These are phyloP conservation scores for Brevimyrus niger DNA, from an alignment of 2,113 vertebrate genomes.

Conservation along the genomic window DNA sequence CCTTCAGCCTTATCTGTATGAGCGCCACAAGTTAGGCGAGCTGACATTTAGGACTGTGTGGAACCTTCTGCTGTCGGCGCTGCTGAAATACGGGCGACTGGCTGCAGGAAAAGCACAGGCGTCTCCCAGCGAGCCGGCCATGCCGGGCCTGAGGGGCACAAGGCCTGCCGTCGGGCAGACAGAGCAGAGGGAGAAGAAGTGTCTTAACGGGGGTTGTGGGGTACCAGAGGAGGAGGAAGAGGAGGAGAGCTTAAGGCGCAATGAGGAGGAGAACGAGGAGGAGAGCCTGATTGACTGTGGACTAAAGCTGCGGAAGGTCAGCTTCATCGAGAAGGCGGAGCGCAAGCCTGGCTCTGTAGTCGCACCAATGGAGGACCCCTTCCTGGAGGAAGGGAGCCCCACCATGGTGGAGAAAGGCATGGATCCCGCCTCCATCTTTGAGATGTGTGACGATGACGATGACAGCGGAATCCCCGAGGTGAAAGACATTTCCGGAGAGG, in stretches of 20 bases:
- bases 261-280: slow-evolving; percentile 71
- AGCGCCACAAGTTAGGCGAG: slow-evolving; percentile 76
- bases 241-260: slow-evolving; percentile 64
- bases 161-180: slow-evolving; percentile 44
- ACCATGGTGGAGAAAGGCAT: slow-evolving; percentile 92
- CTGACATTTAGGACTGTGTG: slow-evolving; percentile 63
- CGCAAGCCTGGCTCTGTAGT: slow-evolving; percentile 49
- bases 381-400: slow-evolving; percentile 87
- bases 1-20: slow-evolving; percentile 86
- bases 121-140: slow-evolving; percentile 43
- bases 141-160: slow-evolving; percentile 45
- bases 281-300: slow-evolving; percentile 80
- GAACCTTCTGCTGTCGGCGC: slow-evolving; percentile 64
- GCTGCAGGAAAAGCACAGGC: slow-evolving; percentile 46
- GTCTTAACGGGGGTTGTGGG: slow-evolving; percentile 84
- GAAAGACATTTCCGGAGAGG: slow-evolving; percentile 47
- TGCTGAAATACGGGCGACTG: slow-evolving; percentile 62
- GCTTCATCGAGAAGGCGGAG: slow-evolving; percentile 80
- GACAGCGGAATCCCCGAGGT: slow-evolving; percentile 67
- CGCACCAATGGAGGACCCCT: slow-evolving; percentile 57
- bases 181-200: slow-evolving; percentile 70
- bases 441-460: slow-evolving; percentile 79
- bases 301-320: slow-evolving; percentile 86
- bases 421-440: slow-evolving; percentile 76
- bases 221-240: slow-evolving; percentile 82